Conservation (phyloP, 2,888 invertebrate species). For the Cerceris rybyensis region DNA sequence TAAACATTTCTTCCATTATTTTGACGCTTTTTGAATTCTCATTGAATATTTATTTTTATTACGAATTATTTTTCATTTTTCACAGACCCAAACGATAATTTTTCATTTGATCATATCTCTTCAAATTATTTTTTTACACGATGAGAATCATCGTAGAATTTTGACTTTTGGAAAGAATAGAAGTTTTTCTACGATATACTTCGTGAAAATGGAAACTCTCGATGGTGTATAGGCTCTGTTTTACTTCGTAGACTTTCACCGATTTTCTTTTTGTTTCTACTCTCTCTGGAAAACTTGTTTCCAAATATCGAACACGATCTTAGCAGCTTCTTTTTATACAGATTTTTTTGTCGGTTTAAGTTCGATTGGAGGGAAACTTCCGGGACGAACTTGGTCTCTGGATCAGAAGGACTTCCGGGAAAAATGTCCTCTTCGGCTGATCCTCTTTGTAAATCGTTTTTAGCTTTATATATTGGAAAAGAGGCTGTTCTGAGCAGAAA, state of each 20-base stretch:
- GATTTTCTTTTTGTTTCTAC: slow-evolving; percentile 7
- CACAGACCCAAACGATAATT: not conserved
- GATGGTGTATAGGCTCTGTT: slow-evolving; percentile 42
- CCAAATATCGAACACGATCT: slow-evolving; percentile 35
- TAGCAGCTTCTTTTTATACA: not conserved
- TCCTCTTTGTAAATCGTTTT: slow-evolving; percentile 10
- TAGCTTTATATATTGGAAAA: slow-evolving; percentile 1
- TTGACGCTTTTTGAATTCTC: too few relatives aligned
- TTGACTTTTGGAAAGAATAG: too few relatives aligned
- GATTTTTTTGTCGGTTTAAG: not conserved
- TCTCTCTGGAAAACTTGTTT: slow-evolving; percentile 28
- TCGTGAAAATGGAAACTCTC: not conserved
- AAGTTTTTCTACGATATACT: too few relatives aligned
- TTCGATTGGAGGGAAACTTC: slow-evolving; percentile 26
- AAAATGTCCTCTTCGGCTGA: slow-evolving; percentile 23
- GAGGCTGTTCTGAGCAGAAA: not conserved
- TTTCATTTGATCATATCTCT: not conserved
- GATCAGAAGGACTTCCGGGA: slow-evolving; percentile 24
- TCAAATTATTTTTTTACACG: not conserved
- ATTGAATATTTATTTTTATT: too few relatives aligned
- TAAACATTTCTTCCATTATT: too few relatives aligned
- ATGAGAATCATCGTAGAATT: not conserved
- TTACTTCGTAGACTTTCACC: slow-evolving; percentile 36
- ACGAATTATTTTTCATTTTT: not conserved
- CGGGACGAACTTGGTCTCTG: slow-evolving; percentile 4